A percentile compares a stretch with the other conserved stretches of the same genome.
These are phyloP conservation scores for Tenrec ecaudatus DNA, from an alignment of 2,113 vertebrate species.

Conservation along the genomic window DNA sequence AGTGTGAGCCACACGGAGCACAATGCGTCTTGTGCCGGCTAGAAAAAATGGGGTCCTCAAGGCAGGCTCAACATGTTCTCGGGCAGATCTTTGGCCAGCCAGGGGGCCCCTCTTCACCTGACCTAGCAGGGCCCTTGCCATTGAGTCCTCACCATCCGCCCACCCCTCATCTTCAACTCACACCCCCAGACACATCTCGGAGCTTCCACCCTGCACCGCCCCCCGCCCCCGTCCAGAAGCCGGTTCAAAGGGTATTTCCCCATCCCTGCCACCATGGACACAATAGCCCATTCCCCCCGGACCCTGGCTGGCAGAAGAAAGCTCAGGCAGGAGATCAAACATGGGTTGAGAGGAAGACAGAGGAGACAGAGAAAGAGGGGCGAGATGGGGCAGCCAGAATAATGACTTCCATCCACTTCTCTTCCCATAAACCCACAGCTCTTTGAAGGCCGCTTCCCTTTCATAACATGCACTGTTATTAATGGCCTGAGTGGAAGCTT, in stretches of 20 bases:
- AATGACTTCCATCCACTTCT: slow-evolving; percentile 89
- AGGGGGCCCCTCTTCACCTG: slow-evolving; percentile 1
- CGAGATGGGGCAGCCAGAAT: slow-evolving; percentile 82
- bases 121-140: background rate
- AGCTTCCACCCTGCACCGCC: background rate
- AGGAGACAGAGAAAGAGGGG: slow-evolving; percentile 83
- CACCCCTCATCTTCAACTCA: background rate
- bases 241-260: slow-evolving; percentile 80
- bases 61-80: background rate
- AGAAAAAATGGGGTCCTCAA: background rate
- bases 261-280: slow-evolving; percentile 82
- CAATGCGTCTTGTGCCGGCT: too few species aligned
- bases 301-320: slow-evolving; percentile 85
- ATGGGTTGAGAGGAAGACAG: slow-evolving; percentile 84
- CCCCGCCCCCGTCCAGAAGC: slow-evolving; percentile 14
- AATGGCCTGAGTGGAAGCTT: slow-evolving; percentile 87
- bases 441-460: slow-evolving; percentile 90
- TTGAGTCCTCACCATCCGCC: background rate
- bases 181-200: background rate
- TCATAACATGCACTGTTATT: slow-evolving; percentile 89
- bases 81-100: background rate
- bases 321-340: slow-evolving; percentile 87
- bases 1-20: accelerated
- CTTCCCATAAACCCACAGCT: slow-evolving; percentile 88
- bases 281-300: slow-evolving; percentile 82